A percentile compares a stretch with the other conserved stretches of the same genome.
phyloP scores from a whole-genome alignment of 2,888 invertebrate species.

The Oxytorus armatus region DNA sequence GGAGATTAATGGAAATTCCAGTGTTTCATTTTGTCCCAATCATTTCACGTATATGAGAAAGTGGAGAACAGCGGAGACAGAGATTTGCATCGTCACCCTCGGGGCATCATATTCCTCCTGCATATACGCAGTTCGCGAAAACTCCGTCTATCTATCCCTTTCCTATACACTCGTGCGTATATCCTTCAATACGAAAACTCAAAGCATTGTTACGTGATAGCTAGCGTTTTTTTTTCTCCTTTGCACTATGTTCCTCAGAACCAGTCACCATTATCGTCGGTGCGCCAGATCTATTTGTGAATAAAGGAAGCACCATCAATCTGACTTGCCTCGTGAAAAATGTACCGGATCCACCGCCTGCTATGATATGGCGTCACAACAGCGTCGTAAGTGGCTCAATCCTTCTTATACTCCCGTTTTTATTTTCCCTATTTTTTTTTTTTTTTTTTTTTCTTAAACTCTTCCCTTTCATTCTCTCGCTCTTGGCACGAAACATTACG shows the following conservation, averaged over 20 bases:
- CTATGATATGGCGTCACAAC: constrained; percentile 94
- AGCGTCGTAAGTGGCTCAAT: constrained; percentile 84
- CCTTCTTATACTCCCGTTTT: not conserved
- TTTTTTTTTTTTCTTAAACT: not conserved
- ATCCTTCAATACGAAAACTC: not conserved
- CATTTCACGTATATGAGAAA: not conserved
- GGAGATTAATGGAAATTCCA: no score
- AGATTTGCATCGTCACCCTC: constrained; percentile 50
- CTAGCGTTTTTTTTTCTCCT: constrained; percentile 21
- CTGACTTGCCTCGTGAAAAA: constrained; percentile 93
- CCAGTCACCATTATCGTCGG: constrained; percentile 93
- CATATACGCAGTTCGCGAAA: constrained; percentile 29
- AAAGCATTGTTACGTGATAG: constrained; percentile 36
- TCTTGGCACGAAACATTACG: not conserved
- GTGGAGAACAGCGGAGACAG: constrained; percentile 4
- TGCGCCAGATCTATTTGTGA: constrained; percentile 93
- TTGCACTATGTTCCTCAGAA: constrained; percentile 86
- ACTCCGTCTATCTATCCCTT: constrained; percentile 11
- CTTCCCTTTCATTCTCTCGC: not conserved
- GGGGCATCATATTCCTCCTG: constrained; percentile 23
- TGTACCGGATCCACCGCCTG: constrained; percentile 93
- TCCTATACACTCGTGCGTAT: constrained; percentile 31
- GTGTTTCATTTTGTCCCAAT: not conserved
- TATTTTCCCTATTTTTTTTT: not conserved
- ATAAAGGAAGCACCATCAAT: constrained; percentile 95